A percentile compares a stretch with the other conserved stretches of the same genome.
Conservation (phyloP, 2,888 invertebrate species). For the Ophonus ardosiacus region DNA sequence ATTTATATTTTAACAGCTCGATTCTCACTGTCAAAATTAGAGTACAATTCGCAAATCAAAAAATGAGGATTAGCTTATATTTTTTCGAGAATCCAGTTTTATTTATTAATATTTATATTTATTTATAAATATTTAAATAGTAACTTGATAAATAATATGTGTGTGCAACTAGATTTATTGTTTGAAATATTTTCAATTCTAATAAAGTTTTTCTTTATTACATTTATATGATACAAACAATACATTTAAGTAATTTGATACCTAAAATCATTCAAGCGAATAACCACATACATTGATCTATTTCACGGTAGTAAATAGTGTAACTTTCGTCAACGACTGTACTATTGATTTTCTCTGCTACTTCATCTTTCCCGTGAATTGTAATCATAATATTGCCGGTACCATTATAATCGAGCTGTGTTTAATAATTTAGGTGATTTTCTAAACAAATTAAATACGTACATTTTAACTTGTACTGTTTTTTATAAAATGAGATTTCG, state of each 20-base stretch:
- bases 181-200: too few species aligned
- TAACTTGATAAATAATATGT: too few species aligned
- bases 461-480: neutral
- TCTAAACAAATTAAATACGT: neutral
- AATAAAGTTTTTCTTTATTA: neutral
- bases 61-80: too few species aligned
- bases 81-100: too few species aligned
- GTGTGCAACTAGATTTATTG: too few species aligned
- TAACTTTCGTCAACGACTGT: conserved; percentile 48
- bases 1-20: too few species aligned
- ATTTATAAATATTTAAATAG: too few species aligned
- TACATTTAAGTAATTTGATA: conserved; percentile 51
- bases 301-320: conserved; percentile 6
- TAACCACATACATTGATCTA: conserved; percentile 57
- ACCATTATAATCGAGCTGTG: conserved; percentile 16
- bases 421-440: neutral
- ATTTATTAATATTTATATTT: too few species aligned
- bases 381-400: conserved; percentile 46
- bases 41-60: too few species aligned
- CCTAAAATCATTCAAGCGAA: conserved; percentile 44
- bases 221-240: conserved; percentile 5
- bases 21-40: too few species aligned
- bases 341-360: conserved; percentile 63
- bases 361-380: conserved; percentile 27
- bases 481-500: conserved; percentile 10